Conservation (phyloP, 2,888 invertebrate species). For the Acrobeloides nanus region DNA sequence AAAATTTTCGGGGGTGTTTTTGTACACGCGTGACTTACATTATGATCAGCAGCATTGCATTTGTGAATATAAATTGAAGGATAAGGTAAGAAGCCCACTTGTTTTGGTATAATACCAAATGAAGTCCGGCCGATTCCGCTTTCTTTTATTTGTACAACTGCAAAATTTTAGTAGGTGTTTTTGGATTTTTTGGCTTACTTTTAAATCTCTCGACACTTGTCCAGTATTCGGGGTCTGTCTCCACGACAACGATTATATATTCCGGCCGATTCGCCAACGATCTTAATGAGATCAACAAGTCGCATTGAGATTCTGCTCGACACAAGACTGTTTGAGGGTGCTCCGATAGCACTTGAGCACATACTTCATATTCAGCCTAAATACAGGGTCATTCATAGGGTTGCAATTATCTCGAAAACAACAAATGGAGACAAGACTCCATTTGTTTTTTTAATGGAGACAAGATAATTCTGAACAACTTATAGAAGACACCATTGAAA, state of each 20-base stretch:
- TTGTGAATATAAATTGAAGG: constrained; percentile 45
- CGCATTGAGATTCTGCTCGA: constrained; percentile 39
- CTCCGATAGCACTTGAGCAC: constrained; percentile 49
- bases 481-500: no score
- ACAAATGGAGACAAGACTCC: no score
- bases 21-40: no score
- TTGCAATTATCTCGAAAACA: no score
- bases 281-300: constrained; percentile 45
- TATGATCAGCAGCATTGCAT: constrained; percentile 16
- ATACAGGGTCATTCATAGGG: no score
- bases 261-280: constrained; percentile 20
- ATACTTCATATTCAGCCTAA: constrained; percentile 48
- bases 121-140: constrained; percentile 47
- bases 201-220: constrained; percentile 27
- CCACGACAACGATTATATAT: constrained; percentile 28
- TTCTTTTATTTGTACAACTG: constrained; percentile 47
- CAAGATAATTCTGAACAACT: no score
- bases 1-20: no score
- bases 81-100: constrained; percentile 47
- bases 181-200: no score
- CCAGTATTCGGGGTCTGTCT: constrained; percentile 43
- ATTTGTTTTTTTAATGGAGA: no score
- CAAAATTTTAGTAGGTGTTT: no score
- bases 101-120: constrained; percentile 40
- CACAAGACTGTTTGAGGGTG: constrained; percentile 47